phyloP scores from a whole-genome alignment of 2,888 invertebrate species.

The Cosmorhoe ocellata region DNA sequence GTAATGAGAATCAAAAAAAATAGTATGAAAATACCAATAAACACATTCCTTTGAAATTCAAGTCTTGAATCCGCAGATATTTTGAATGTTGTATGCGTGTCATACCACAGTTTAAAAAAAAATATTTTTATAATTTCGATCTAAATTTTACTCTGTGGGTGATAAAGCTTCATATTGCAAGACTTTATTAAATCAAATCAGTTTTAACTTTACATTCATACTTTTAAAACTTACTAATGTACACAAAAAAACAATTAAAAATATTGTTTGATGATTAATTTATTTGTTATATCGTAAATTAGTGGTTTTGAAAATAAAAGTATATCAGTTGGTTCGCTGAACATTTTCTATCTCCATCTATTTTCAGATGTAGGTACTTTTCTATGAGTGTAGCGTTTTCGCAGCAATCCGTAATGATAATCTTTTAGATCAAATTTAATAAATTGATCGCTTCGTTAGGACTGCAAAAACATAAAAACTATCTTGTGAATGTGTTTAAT shows the following conservation, averaged over 20 bases:
- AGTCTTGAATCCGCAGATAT: no score
- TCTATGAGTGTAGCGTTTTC: conserved; percentile 82
- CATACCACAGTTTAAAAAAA: no score
- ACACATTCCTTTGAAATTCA: no score
- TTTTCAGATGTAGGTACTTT: conserved; percentile 88
- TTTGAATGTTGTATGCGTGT: no score
- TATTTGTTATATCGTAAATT: not conserved
- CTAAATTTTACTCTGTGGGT: conserved; percentile 23
- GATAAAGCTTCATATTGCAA: conserved; percentile 11
- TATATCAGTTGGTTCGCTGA: conserved; percentile 61
- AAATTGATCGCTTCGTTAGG: conserved; percentile 77
- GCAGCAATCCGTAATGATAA: conserved; percentile 86
- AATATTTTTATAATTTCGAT: no score
- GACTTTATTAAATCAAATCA: conserved; percentile 1
- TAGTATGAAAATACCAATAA: no score
- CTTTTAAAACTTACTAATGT: not conserved
- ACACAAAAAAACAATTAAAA: not conserved
- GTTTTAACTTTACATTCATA: not conserved
- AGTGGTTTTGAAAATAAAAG: conserved; percentile 42
- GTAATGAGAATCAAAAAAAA: no score
- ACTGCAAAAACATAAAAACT: conserved; percentile 69
- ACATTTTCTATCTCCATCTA: conserved; percentile 86
- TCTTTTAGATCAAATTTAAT: conserved; percentile 82
- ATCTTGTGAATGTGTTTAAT: conserved; percentile 77
- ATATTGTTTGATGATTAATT: not conserved